Conservation (phyloP, 2,797 vertebrate genomes). For the Carapus acus region DNA sequence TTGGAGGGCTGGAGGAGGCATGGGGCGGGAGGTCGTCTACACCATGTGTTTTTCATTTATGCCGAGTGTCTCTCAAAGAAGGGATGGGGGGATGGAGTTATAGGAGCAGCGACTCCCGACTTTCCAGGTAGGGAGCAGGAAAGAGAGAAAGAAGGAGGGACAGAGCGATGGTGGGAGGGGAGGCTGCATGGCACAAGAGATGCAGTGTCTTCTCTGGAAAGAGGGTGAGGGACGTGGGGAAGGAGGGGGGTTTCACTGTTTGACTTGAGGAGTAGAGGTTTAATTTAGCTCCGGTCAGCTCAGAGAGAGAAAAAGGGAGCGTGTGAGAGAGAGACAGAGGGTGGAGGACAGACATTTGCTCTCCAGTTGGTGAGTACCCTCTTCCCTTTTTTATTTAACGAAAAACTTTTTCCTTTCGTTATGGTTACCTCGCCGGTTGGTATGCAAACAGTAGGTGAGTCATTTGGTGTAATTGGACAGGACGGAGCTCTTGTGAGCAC, state of each 20-base stretch:
- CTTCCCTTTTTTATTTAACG: constrained; percentile 13
- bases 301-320: constrained; percentile 30
- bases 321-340: constrained; percentile 6
- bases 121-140: constrained; percentile 71
- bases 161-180: constrained; percentile 47
- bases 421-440: constrained; percentile 37
- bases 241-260: constrained; percentile 60
- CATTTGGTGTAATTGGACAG: constrained; percentile 52
- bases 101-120: constrained; percentile 63
- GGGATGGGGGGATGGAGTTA: constrained; percentile 65
- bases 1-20: constrained; percentile 4
- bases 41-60: constrained; percentile 80
- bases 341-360: constrained; percentile 28
- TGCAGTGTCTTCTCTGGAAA: constrained; percentile 78
- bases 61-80: constrained; percentile 70
- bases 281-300: constrained; percentile 72
- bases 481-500: constrained; percentile 50
- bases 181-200: constrained; percentile 71
- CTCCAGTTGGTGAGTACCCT: constrained; percentile 60
- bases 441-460: constrained; percentile 51
- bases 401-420: constrained; percentile 31
- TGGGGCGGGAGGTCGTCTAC: constrained; percentile 19
- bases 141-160: constrained; percentile 40
- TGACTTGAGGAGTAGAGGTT: constrained; percentile 74
- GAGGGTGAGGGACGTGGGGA: constrained; percentile 62